phyloP scores from a whole-genome alignment of 2,113 vertebrate genomes.

The Columba janthina region DNA sequence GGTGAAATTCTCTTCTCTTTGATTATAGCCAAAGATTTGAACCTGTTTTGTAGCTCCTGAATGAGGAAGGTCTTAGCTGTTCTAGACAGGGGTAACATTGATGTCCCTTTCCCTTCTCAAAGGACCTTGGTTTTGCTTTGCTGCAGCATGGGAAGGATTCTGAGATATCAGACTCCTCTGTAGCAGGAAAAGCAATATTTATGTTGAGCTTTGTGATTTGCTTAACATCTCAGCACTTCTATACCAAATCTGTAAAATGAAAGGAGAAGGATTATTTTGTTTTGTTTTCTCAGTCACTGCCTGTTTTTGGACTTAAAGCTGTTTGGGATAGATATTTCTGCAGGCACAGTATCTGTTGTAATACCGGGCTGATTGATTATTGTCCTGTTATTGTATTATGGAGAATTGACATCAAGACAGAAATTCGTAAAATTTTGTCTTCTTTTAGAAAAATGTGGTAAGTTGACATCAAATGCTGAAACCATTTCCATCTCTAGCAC shows the following conservation, averaged over 20 bases:
- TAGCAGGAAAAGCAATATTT: background rate
- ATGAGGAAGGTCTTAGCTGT: background rate
- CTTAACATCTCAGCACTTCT: background rate
- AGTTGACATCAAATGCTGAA: background rate
- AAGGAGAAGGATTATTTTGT: background rate
- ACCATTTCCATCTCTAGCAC: background rate
- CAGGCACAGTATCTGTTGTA: background rate
- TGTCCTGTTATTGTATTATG: background rate
- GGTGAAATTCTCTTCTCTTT: background rate
- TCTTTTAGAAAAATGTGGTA: background rate
- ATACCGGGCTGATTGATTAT: background rate
- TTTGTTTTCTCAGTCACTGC: background rate
- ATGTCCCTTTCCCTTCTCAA: background rate
- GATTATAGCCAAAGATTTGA: background rate
- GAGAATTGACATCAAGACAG: background rate
- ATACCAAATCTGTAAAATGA: background rate
- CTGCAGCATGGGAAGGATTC: background rate
- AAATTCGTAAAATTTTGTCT: background rate
- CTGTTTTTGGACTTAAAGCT: background rate
- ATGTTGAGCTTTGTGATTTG: background rate
- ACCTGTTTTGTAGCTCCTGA: background rate
- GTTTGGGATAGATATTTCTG: background rate
- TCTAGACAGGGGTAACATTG: background rate
- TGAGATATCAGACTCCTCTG: background rate
- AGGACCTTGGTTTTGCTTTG: background rate